Evolutionary conservation across 2,797 vertebrate species (phyloP), one percentile per base, ranked within the genome.

Genomic region (Channa striata): DNA sequence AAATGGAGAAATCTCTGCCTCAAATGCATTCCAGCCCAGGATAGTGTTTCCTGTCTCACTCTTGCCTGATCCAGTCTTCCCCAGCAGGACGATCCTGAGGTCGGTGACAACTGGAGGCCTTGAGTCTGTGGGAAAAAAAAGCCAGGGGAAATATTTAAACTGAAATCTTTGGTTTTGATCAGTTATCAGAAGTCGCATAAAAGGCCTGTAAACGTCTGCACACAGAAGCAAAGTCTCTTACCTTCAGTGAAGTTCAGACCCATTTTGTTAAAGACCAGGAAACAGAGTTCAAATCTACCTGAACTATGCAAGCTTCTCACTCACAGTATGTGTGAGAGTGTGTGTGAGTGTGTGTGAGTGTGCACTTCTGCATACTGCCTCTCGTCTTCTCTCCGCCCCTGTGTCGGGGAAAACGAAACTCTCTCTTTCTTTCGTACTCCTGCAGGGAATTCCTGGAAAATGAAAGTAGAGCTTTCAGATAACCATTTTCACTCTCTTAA

Each of bases 31-130:
- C 19, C 0, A 10, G n/a, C 73, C 52, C 58, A 88, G 46, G 67
- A 91, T 91, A 54, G 84, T 87, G 44, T 91, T 91, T 11, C 85
- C 90, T 59, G 89, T 81, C 11, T 75, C 70, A 54, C 88, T 91
- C 70, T 91, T 92, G 57, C 89, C 89, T 20, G 86, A 81, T 59
- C 85, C 87, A n/a, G 86, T 91, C 34, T 85, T 91, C 6, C 87
- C 91, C 61, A 92, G 52, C 63, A 92, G 74, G 21, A 92, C 72
- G 40, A 92, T 86, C 78, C 85, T 86, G 52, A 90, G 23, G 11
- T 81, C 1, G 0, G 0, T 6, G 34, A 21, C 5, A 34, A 23
- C 34, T 21, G 51, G 59, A 79, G 42, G 16, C 25, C 8, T n/a
- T 39, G 3, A 60, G 5, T 65, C 81, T 82, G 74, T 37, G 39